Conservation (phyloP, 92 coral and sea anemone species). For the Actinernus sp. region DNA sequence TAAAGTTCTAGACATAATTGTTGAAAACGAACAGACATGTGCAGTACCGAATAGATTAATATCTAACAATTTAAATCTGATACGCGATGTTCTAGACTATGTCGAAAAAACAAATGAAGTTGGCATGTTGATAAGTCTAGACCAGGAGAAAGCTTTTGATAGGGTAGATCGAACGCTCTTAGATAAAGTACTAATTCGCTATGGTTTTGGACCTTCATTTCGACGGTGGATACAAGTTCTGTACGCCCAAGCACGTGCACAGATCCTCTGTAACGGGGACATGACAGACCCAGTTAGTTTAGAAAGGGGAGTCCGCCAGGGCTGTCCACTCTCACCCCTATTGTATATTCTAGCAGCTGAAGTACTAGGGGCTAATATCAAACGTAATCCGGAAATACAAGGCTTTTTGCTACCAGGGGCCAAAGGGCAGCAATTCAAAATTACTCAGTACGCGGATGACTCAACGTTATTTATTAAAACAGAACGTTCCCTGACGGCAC, state of each 20-base stretch:
- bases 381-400: conserved; percentile 2
- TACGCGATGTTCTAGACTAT: background rate
- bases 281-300: background rate
- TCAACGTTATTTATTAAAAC: background rate
- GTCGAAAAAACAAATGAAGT: background rate
- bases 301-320: background rate
- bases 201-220: background rate
- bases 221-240: background rate
- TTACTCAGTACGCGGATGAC: too few species aligned
- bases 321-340: conserved; percentile 29
- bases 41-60: background rate
- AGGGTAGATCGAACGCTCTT: conserved; percentile 1
- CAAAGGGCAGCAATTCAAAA: background rate
- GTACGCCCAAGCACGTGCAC: background rate
- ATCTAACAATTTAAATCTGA: background rate
- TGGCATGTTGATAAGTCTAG: background rate
- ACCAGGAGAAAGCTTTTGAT: conserved; percentile 32
- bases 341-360: too few species aligned
- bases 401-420: conserved; percentile 25
- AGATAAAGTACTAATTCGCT: background rate
- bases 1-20: background rate
- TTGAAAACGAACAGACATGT: background rate
- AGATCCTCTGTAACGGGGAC: background rate
- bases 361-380: too few species aligned
- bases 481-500: background rate